Evolutionary conservation across 2,888 invertebrate genomes (phyloP), one percentile per base, ranked within the genome.

Genomic region (Stenichneumon culpator): DNA sequence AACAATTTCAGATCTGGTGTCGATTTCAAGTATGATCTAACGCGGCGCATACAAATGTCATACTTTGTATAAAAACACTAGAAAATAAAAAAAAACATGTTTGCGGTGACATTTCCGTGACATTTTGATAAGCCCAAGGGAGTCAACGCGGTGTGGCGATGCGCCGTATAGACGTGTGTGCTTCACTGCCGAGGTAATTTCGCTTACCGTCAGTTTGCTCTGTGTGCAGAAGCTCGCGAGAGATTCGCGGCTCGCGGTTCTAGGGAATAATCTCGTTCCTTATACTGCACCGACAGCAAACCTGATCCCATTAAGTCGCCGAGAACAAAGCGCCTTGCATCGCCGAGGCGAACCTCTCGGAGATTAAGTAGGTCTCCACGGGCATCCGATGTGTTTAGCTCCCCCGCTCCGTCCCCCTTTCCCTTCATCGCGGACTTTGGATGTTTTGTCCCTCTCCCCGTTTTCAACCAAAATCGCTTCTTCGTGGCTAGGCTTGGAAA

Each of bases 301-400:
- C 73, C 65, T 83, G 75, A 83, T 83, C 75, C 84, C 77, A 84
- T 84, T 84, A 84, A 84, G 57, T 77, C 47, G 68, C 75, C 50
- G 65, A 28, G 72, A 81, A 81, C 84, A 84, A 81, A 84, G 80
- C 80, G 28, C 50, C 32, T 75, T 50, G 52, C 67, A 63, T 36
- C 63, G 72, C 52, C 54, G 44, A 50, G 72, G 28, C 68, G 60
- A 60, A 68, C 68, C 75, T 67, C 68, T 67, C 5, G 22, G 72
- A 78, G 84, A 84, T 84, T 84, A 81, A 84, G 68, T 81, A 68
- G 80, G 77, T 81, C 80, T 84, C 80, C 80, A 50, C 65, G 39
- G 72, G 77, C 65, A 84, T 77, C 39, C 73, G 57, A 77, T 73
- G 72, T 78, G 77, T 84, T 80, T 68, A 72, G 67, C 80, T 73